Percentiles rank a stretch among this genome's conserved stretches.
phyloP scores from a whole-genome alignment of 2,888 invertebrate genomes.

The Clunio marinus region DNA sequence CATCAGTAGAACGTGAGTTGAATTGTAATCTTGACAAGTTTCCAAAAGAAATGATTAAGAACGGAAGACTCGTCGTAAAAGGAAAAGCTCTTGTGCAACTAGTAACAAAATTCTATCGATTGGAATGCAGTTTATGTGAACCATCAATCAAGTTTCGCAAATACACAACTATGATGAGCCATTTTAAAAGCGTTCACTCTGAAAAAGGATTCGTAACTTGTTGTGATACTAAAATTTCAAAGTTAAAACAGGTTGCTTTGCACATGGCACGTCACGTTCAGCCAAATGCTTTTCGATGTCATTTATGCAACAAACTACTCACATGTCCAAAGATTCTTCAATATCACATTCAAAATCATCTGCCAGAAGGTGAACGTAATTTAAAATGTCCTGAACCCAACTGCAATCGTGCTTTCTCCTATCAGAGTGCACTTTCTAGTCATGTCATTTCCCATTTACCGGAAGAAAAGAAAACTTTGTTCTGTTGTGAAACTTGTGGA shows the following conservation, averaged over 20 bases:
- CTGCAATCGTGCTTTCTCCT: slow-evolving; percentile 42
- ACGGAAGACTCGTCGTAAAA: slow-evolving; percentile 40
- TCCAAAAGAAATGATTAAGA: slow-evolving; percentile 41
- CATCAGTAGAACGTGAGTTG: background rate
- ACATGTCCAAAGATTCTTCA: slow-evolving; percentile 42
- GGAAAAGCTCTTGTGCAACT: slow-evolving; percentile 40
- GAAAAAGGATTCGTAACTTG: slow-evolving; percentile 42
- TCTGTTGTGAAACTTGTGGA: slow-evolving; percentile 42
- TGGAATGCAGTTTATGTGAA: slow-evolving; percentile 41
- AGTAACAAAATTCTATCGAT: slow-evolving; percentile 41
- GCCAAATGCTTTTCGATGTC: slow-evolving; percentile 42
- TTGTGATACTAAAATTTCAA: slow-evolving; percentile 41
- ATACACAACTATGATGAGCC: slow-evolving; percentile 40
- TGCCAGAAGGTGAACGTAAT: slow-evolving; percentile 42
- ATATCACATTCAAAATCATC: slow-evolving; percentile 43
- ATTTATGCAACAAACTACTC: slow-evolving; percentile 42
- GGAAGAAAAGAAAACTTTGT: slow-evolving; percentile 40
- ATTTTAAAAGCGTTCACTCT: slow-evolving; percentile 41
- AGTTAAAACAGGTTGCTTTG: slow-evolving; percentile 41
- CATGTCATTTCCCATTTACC: slow-evolving; percentile 42
- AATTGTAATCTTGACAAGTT: slow-evolving; percentile 27
- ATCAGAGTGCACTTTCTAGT: slow-evolving; percentile 41
- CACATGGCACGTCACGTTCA: slow-evolving; percentile 43
- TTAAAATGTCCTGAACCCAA: slow-evolving; percentile 40
- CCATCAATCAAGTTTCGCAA: slow-evolving; percentile 36